A percentile compares a stretch with the other conserved stretches of the same genome.
Evolutionary conservation across 2,797 vertebrate species (phyloP).

Genomic region (Melanotaenia boesemani): DNA sequence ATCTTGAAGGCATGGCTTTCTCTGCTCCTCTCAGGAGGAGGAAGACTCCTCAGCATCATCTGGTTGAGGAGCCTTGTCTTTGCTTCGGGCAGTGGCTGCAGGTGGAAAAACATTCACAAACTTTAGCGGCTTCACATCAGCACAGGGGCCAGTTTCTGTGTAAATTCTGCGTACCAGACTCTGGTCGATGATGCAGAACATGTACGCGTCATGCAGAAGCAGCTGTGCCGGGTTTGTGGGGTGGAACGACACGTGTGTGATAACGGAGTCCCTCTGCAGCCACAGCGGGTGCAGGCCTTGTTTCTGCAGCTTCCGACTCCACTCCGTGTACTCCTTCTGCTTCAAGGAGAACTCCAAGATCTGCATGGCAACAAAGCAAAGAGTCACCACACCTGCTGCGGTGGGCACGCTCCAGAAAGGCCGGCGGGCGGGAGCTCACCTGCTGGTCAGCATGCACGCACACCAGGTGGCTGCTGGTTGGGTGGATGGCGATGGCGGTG

Average conservation of each 20-base stretch:
- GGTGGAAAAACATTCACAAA: background rate
- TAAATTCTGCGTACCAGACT: slow-evolving; percentile 83
- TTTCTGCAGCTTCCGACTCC: slow-evolving; percentile 89
- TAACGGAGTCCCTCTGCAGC: slow-evolving; percentile 89
- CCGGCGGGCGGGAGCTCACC: slow-evolving; percentile 72
- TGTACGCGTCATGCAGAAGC: slow-evolving; percentile 89
- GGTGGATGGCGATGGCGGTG: slow-evolving; percentile 89
- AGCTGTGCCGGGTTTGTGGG: slow-evolving; percentile 85
- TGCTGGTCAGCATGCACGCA: slow-evolving; percentile 91
- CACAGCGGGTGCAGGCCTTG: slow-evolving; percentile 88
- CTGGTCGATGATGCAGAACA: slow-evolving; percentile 95
- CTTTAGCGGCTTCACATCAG: no score
- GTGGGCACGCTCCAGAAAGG: background rate
- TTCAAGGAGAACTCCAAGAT: slow-evolving; percentile 91
- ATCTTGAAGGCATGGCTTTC: slow-evolving; percentile 92
- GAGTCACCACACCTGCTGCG: background rate
- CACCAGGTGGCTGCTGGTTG: slow-evolving; percentile 87
- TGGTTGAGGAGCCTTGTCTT: slow-evolving; percentile 85
- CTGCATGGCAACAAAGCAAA: slow-evolving; percentile 67
- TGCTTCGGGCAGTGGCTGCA: slow-evolving; percentile 89
- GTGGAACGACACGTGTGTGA: slow-evolving; percentile 90
- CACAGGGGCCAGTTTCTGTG: background rate
- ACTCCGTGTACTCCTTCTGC: slow-evolving; percentile 88
- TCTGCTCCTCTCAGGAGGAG: slow-evolving; percentile 75
- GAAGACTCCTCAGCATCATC: slow-evolving; percentile 83